Evolutionary conservation across 2,113 vertebrate species (phyloP).

Genomic region (Eira barbara): DNA sequence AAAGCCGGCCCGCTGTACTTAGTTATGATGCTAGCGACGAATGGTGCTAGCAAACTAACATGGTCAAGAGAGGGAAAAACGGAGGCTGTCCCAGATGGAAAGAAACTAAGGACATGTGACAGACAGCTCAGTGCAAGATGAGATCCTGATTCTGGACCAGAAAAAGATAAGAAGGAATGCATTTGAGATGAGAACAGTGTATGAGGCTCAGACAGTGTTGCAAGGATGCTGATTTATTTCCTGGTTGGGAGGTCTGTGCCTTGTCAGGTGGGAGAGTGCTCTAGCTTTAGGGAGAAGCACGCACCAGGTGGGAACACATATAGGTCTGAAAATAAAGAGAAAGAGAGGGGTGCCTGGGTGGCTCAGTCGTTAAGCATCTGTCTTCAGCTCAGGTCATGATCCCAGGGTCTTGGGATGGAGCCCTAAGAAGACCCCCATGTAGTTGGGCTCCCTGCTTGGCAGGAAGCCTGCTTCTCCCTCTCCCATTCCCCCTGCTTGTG

Average conservation of each 20-base stretch:
- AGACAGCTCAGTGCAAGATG: too few relatives aligned
- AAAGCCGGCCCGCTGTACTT: neutral
- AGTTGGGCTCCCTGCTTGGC: too few relatives aligned
- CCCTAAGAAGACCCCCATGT: too few relatives aligned
- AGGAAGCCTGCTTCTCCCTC: too few relatives aligned
- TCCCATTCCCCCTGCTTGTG: too few relatives aligned
- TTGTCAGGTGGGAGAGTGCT: neutral
- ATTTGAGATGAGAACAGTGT: neutral
- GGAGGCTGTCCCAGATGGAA: neutral
- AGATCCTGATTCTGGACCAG: neutral
- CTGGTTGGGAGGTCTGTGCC: neutral
- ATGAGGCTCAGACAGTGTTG: neutral
- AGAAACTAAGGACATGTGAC: neutral
- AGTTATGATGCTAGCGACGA: too few relatives aligned
- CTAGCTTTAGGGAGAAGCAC: neutral
- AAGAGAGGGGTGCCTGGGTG: neutral
- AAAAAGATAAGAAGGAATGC: neutral
- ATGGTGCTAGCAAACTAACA: neutral
- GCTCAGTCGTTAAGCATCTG: too few relatives aligned
- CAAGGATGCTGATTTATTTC: neutral
- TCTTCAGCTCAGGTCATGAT: too few relatives aligned
- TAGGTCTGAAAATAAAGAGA: neutral
- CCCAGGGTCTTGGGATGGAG: too few relatives aligned
- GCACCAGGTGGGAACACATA: neutral
- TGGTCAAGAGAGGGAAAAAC: too few relatives aligned